Evolutionary conservation across 2,113 vertebrate genomes (phyloP).

Genomic region (Daphoenositta chrysoptera): DNA sequence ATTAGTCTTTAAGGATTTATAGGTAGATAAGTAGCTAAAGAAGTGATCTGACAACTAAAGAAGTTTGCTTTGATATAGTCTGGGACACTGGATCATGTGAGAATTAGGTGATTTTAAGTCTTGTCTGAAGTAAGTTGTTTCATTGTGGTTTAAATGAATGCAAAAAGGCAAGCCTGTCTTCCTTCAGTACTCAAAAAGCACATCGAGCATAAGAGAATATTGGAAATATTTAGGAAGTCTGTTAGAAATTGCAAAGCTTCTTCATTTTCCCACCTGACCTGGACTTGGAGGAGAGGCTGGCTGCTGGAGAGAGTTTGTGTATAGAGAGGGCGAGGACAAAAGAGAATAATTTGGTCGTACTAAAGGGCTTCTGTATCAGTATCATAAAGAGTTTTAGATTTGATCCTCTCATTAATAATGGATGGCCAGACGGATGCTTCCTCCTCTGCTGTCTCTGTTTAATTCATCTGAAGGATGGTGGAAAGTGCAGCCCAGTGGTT

Average conservation of each 20-base stretch:
- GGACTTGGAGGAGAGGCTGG: neutral
- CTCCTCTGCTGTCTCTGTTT: neutral
- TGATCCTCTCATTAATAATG: slow-evolving; percentile 45
- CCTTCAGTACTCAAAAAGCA: neutral
- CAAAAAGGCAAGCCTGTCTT: neutral
- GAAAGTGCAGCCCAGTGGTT: neutral
- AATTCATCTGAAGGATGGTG: neutral
- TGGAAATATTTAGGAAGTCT: neutral
- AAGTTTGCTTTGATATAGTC: neutral
- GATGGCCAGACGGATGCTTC: neutral
- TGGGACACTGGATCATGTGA: neutral
- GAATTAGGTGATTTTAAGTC: neutral
- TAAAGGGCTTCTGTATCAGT: neutral
- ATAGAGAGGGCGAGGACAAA: neutral
- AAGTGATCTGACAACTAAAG: neutral
- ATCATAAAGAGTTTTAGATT: slow-evolving; percentile 37
- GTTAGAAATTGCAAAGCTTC: neutral
- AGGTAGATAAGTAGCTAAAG: neutral
- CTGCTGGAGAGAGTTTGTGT: neutral
- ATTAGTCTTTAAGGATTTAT: neutral
- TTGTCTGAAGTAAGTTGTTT: neutral
- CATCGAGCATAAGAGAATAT: neutral
- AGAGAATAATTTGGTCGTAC: neutral
- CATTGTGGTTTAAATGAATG: neutral
- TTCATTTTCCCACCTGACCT: neutral